These are phyloP conservation scores for Drosophila borborema DNA, from an alignment of 2,888 invertebrate genomes.

Conservation along the genomic window DNA sequence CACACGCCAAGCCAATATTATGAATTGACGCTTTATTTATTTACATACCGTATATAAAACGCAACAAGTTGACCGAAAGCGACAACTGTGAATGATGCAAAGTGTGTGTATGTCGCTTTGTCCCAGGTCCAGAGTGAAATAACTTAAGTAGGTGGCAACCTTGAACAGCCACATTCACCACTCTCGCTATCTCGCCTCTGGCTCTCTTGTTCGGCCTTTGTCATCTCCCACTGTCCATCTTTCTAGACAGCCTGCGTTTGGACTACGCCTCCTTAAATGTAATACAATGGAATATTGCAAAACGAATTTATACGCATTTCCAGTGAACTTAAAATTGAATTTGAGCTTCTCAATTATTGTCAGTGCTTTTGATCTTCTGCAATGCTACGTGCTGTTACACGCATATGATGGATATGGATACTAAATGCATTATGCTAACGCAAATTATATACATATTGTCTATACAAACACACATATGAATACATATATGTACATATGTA, in stretches of 20 bases:
- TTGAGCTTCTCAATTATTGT: constrained; percentile 40
- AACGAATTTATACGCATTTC: constrained; percentile 26
- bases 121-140: constrained; percentile 10
- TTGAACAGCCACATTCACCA: constrained; percentile 5
- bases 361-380: constrained; percentile 22
- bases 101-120: neutral
- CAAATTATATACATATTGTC: too few species aligned
- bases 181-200: neutral
- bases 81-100: constrained; percentile 32
- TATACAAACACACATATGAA: neutral
- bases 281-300: constrained; percentile 14
- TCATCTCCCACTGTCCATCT: neutral
- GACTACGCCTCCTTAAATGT: neutral
- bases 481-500: neutral
- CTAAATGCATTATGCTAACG: neutral
- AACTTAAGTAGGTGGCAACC: constrained; percentile 7
- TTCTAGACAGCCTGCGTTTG: neutral
- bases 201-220: neutral
- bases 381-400: constrained; percentile 34
- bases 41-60: constrained; percentile 16
- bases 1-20: constrained; percentile 38
- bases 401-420: neutral
- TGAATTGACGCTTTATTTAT: constrained; percentile 36
- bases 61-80: constrained; percentile 37
- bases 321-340: constrained; percentile 35